phyloP scores from a whole-genome alignment of 2,888 invertebrate species.

The Agrochola lychnidis region DNA sequence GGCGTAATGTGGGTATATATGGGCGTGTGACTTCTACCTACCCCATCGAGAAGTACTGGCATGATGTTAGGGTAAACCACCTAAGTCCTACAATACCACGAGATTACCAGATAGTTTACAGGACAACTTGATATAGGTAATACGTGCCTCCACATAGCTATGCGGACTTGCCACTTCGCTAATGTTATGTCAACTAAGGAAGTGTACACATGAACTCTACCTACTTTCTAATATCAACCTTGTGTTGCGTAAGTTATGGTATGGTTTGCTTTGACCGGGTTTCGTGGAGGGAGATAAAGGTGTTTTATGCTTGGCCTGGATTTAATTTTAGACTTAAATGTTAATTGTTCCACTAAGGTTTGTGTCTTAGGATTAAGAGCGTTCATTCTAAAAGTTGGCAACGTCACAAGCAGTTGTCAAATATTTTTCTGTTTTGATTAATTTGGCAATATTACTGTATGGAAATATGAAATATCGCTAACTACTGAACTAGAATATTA shows the following conservation, averaged over 20 bases:
- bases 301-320: conserved; percentile 10
- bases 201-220: conserved; percentile 64
- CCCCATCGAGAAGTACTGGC: too few relatives aligned
- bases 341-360: neutral
- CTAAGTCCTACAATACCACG: neutral
- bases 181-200: conserved; percentile 67
- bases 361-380: neutral
- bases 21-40: too few relatives aligned
- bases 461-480: too few relatives aligned
- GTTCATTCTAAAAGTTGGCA: too few relatives aligned
- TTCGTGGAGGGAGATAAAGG: conserved; percentile 24
- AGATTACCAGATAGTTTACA: conserved; percentile 7
- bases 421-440: too few relatives aligned
- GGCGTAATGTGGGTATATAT: neutral
- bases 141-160: conserved; percentile 51
- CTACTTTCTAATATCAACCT: conserved; percentile 68
- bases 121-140: conserved; percentile 35
- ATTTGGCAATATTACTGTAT: too few relatives aligned
- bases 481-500: too few relatives aligned
- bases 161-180: conserved; percentile 51
- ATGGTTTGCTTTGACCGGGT: conserved; percentile 45
- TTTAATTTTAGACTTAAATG: conserved; percentile 7
- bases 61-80: too few relatives aligned
- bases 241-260: conserved; percentile 51
- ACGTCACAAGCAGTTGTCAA: too few relatives aligned